Base-by-base conservation (phyloP, 1,140 invertebrate species). In the Bombus fervidus region DNA sequence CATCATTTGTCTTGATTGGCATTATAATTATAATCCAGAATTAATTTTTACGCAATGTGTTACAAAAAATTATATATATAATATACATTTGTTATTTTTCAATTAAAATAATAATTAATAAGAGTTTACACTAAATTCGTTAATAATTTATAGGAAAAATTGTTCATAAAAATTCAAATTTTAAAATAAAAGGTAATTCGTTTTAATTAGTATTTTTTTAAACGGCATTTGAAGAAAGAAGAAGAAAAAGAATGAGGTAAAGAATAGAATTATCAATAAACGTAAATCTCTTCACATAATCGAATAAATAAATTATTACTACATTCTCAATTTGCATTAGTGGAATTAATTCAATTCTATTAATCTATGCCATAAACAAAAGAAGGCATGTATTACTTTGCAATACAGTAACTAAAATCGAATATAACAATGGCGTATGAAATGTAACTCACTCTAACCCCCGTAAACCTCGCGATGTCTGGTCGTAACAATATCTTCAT, bases 371-470 rank as follows among this genome's bases (percentile, higher is more conserved):
- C 53, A 72, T 77, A 78, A 89, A 81, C 69, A 79, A 85, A 78
- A 68, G 77, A 66, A 83, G 31, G 15, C 34, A 57, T 76, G 28
- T 53, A 79, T 53, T 62, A 81, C 71, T 57, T 85, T 80, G 34
- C 39, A 68, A n/a, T 76, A n/a, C 62, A 41, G 57, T 71, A 75
- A 72, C 47, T 43, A 66, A 39, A 85, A 64, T 83, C 39, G 37
- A 64, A 80, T 59, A 43, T 43, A 62, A 83, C 57, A 81, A 81
- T 85, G 83, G 76, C 28, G 81, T 59, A 34, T 66, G 37, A 41
- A 81, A 87, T 76, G 64, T 53, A 87, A 93, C 93, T 93, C 78
- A 93, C 93, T 89, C 92, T 90, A 57, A 89, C 82, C 85, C 92
- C 92, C 62, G 91, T 87, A 72, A 92, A 89, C 75, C 87, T 93